Evolutionary conservation across 2,797 vertebrate genomes (phyloP), one percentile per base, ranked within the genome.

Genomic region (Poeciliopsis presidionis): DNA sequence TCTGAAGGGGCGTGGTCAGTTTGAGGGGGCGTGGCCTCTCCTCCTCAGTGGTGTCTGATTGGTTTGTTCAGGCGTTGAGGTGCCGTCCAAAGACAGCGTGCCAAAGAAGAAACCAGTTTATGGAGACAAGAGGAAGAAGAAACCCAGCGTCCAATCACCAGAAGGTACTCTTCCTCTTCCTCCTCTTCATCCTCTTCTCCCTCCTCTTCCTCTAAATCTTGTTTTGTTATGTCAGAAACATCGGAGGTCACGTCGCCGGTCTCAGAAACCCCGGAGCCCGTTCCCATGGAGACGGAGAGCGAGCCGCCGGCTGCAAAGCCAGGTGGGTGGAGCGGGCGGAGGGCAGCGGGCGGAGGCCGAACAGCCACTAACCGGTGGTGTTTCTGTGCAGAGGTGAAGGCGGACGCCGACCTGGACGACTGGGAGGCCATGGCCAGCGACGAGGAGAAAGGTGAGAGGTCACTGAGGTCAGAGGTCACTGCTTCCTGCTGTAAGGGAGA

Each of bases 81-180:
- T 99, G 95, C 98, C 98, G 94, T 98, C 96, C 92, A 99, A 98
- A 97, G 98, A 99, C 89, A 95, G 96, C 2, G 80, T 97, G 96
- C 96, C 97, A 96, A 99, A 98, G 95, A 99, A 98, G 92, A 98
- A 97, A 90, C 98, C 98, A 3, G 93, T 99, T 92, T 99, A 99
- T 88, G 95, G 96, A 84, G 97, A 99, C 93, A 98, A 96, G 94
- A 97, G 97, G 94, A 99, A 95, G 94, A 99, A 97, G 93, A 99
- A 98, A 88, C 94, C 93, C 11, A 93, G 84, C 22, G 86, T 94
- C 13, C 97, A 95, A 25, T 96, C 92, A 72, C 95, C 97, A 83
- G 97, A 98, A 96, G 97, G 98, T 98, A 81, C 14, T 2, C 0
- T 12, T 7, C 33, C 11, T 16, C 14, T 72, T 65, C 7, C 30